phyloP scores from a whole-genome alignment of 1,140 invertebrate genomes.

The Drosophila busckii region DNA sequence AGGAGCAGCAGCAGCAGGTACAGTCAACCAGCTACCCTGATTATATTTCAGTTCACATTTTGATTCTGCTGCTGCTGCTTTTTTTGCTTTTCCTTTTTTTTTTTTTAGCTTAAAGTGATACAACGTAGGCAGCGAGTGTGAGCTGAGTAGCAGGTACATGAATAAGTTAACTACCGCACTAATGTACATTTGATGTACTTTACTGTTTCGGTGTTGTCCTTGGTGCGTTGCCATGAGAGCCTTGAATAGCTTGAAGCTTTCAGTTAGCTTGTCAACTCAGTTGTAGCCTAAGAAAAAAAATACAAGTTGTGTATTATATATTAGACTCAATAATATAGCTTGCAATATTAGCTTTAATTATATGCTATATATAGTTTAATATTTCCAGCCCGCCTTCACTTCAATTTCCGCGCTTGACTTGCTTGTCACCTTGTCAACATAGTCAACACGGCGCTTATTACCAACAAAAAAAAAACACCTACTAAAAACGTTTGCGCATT shows the following conservation, averaged over 20 bases:
- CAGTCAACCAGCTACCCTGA: constrained; percentile 25
- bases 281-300: no score
- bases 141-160: constrained; percentile 38
- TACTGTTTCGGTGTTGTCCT: constrained; percentile 26
- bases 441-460: constrained; percentile 56
- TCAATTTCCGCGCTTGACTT: constrained; percentile 20
- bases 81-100: constrained; percentile 1
- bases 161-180: constrained; percentile 66
- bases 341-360: no score
- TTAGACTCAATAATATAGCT: no score
- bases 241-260: no score
- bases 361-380: no score
- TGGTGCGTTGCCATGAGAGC: constrained; percentile 30
- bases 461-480: constrained; percentile 7
- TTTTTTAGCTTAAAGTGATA: constrained; percentile 23
- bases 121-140: constrained; percentile 12
- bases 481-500: constrained; percentile 15
- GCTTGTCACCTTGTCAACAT: constrained; percentile 51
- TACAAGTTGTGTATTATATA: no score
- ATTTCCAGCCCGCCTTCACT: neutral
- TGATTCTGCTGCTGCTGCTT: neutral
- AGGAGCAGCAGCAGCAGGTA: neutral
- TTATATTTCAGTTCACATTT: constrained; percentile 56
- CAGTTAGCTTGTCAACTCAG: no score
- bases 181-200: constrained; percentile 69